phyloP scores from a whole-genome alignment of 2,888 invertebrate genomes.

The Seira ritae region DNA sequence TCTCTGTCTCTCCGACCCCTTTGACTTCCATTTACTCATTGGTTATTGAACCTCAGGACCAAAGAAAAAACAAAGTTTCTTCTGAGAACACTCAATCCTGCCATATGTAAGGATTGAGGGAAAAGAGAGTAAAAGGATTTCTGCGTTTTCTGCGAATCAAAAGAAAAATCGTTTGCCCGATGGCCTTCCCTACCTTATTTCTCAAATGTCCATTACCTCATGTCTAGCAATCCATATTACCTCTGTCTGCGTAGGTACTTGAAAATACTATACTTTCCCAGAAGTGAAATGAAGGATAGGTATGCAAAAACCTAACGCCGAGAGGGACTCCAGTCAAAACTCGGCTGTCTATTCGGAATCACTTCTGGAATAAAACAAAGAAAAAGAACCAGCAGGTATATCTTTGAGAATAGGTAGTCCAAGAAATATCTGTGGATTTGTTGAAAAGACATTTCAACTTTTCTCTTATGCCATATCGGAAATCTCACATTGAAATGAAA shows the following conservation, averaged over 20 bases:
- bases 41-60: neutral
- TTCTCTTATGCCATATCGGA: conserved; percentile 45
- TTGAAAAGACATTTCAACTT: conserved; percentile 61
- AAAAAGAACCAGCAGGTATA: neutral
- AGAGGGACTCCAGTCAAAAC: conserved; percentile 12
- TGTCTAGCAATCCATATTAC: neutral
- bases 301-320: neutral
- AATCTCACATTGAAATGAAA: conserved; percentile 61
- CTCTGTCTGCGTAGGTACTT: neutral
- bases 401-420: neutral
- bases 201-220: conserved; percentile 5
- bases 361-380: neutral
- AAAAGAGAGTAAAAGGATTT: conserved; percentile 15
- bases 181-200: conserved; percentile 5
- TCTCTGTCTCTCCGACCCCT: no score
- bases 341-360: neutral
- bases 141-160: conserved; percentile 9
- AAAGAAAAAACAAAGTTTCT: conserved; percentile 5
- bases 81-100: neutral
- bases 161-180: conserved; percentile 20
- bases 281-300: neutral
- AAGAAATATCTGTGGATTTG: conserved; percentile 58
- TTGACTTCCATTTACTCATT: conserved; percentile 11
- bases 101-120: conserved; percentile 14
- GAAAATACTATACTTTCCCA: neutral